Evolutionary conservation across 1,140 invertebrate genomes (phyloP).

Genomic region (Pararge aegeria): DNA sequence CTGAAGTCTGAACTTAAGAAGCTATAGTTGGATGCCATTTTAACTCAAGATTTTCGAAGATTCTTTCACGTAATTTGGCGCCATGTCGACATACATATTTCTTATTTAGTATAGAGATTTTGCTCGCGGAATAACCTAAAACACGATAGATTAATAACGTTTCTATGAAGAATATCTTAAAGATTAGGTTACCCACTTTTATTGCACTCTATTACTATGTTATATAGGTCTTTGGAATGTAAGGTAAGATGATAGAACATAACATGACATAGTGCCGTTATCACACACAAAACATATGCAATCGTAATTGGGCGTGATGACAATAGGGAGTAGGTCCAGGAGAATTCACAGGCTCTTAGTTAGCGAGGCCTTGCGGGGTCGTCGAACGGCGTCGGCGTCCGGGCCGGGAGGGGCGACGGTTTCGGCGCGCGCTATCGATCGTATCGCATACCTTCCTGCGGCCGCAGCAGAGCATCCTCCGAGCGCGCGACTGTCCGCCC

Average conservation of each 20-base stretch:
- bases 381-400: constrained; percentile 73
- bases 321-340: constrained; percentile 29
- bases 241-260: background rate
- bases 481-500: constrained; percentile 86
- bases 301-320: constrained; percentile 4
- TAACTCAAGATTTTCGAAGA: background rate
- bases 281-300: background rate
- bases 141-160: no score
- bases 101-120: no score
- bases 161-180: no score
- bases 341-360: constrained; percentile 45
- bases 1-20: background rate
- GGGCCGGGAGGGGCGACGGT: constrained; percentile 71
- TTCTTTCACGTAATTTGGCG: background rate
- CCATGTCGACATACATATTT: background rate
- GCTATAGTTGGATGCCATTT: background rate
- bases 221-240: background rate
- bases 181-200: no score
- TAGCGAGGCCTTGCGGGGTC: constrained; percentile 65
- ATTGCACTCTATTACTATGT: no score
- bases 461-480: constrained; percentile 92
- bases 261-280: background rate
- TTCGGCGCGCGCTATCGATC: constrained; percentile 74
- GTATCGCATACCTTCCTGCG: constrained; percentile 86
- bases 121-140: no score